These are phyloP conservation scores for Anoncus sp. DNA, from an alignment of 2,888 invertebrate species.

Conservation along the genomic window DNA sequence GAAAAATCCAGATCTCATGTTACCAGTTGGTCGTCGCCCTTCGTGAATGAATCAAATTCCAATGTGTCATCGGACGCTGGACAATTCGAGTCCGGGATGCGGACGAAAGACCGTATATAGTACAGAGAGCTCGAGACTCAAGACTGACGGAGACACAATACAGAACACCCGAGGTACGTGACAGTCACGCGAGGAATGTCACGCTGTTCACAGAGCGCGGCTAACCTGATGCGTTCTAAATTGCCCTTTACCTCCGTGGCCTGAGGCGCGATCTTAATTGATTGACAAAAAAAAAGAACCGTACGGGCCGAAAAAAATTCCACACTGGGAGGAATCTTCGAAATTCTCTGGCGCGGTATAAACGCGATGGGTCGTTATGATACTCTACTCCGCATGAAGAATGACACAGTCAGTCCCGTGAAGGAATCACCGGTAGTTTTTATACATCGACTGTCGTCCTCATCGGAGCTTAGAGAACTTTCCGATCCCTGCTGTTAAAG, in stretches of 20 bases:
- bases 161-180: conserved; percentile 34
- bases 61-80: conserved; percentile 21
- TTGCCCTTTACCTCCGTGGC: conserved; percentile 62
- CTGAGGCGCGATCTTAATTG: conserved; percentile 73
- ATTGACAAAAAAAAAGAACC: conserved; percentile 71
- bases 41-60: conserved; percentile 47
- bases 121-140: conserved; percentile 27
- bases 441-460: conserved; percentile 35
- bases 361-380: conserved; percentile 43
- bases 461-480: conserved; percentile 1
- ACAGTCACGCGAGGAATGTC: conserved; percentile 71
- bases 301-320: conserved; percentile 66
- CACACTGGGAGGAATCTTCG: conserved; percentile 21
- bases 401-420: conserved; percentile 1
- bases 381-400: conserved; percentile 27
- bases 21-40: background rate
- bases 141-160: conserved; percentile 33
- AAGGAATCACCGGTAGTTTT: conserved; percentile 54
- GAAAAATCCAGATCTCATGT: background rate
- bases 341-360: conserved; percentile 24
- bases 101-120: conserved; percentile 8
- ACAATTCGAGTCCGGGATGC: conserved; percentile 27
- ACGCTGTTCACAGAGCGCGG: conserved; percentile 60
- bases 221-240: conserved; percentile 75
- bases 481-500: conserved; percentile 6